phyloP scores from a whole-genome alignment of 2,113 vertebrate species.

The Erinaceus europaeus region DNA sequence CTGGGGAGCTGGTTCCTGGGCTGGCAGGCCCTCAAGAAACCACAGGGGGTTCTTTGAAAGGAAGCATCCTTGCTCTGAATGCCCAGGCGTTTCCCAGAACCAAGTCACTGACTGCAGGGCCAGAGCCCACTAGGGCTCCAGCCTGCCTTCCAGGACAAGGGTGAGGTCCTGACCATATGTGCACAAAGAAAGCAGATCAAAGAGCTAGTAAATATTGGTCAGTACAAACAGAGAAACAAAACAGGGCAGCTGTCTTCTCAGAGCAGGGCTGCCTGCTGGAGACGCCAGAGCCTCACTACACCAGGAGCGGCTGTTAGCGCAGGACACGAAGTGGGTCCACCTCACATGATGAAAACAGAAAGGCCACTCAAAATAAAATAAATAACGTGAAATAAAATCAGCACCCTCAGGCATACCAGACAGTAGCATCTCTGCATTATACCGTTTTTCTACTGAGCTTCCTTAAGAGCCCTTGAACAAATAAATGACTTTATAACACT shows the following conservation, averaged over 20 bases:
- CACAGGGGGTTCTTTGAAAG: not conserved
- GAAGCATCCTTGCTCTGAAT: not conserved
- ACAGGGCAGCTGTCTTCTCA: slow-evolving; percentile 12
- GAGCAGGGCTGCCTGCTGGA: not conserved
- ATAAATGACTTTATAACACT: too few relatives aligned
- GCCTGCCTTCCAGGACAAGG: slow-evolving; percentile 41
- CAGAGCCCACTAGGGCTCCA: slow-evolving; percentile 6
- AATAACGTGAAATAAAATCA: not conserved
- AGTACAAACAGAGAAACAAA: slow-evolving; percentile 54
- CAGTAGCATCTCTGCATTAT: not conserved
- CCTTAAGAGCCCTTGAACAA: too few relatives aligned
- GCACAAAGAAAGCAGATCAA: slow-evolving; percentile 72
- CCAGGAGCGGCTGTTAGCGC: not conserved
- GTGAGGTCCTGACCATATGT: slow-evolving; percentile 66
- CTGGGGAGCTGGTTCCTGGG: not conserved
- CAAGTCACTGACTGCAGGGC: slow-evolving; percentile 44
- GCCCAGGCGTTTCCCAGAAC: slow-evolving; percentile 2
- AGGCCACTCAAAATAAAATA: not conserved
- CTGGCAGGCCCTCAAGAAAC: not conserved
- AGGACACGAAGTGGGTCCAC: not conserved
- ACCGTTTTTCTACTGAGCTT: too few relatives aligned
- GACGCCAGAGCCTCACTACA: slow-evolving; percentile 55
- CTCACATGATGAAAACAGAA: not conserved
- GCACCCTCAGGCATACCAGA: not conserved
- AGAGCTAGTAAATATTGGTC: slow-evolving; percentile 61